These are phyloP conservation scores for Orbicella faveolata DNA, from an alignment of 64 coral and sea anemone species.

Conservation along the genomic window DNA sequence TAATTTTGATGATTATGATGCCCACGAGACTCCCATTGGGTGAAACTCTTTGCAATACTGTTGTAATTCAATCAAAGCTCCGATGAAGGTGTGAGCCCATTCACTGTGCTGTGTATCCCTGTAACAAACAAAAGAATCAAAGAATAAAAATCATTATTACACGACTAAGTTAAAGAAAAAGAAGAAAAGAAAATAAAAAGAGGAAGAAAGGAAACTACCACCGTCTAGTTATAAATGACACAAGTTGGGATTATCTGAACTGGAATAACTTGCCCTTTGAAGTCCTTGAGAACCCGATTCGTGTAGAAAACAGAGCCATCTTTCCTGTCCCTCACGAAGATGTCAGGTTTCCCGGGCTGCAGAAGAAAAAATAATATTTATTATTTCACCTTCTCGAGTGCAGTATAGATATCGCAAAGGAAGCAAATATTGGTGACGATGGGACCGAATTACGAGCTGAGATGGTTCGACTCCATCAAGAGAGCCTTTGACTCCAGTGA, in stretches of 20 bases:
- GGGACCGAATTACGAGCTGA: too few relatives aligned
- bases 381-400: not conserved
- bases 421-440: too few relatives aligned
- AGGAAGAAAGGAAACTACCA: not conserved
- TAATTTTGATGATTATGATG: not conserved
- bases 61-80: slow-evolving; percentile 41
- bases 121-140: not conserved
- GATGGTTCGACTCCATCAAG: too few relatives aligned
- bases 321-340: slow-evolving; percentile 62
- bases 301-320: slow-evolving; percentile 72
- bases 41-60: slow-evolving; percentile 42
- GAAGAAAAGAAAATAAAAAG: too few relatives aligned
- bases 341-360: slow-evolving; percentile 46
- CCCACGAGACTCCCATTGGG: slow-evolving; percentile 40
- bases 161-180: too few relatives aligned
- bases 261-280: slow-evolving; percentile 58
- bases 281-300: slow-evolving; percentile 78
- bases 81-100: slow-evolving; percentile 47
- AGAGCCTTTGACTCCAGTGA: too few relatives aligned
- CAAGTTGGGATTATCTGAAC: too few relatives aligned
- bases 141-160: not conserved
- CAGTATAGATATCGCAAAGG: too few relatives aligned
- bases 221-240: too few relatives aligned
- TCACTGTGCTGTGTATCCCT: slow-evolving; percentile 46
- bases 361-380: not conserved